These are phyloP conservation scores for Cremastinae sp. DNA, from an alignment of 2,888 invertebrate species.

Conservation along the genomic window DNA sequence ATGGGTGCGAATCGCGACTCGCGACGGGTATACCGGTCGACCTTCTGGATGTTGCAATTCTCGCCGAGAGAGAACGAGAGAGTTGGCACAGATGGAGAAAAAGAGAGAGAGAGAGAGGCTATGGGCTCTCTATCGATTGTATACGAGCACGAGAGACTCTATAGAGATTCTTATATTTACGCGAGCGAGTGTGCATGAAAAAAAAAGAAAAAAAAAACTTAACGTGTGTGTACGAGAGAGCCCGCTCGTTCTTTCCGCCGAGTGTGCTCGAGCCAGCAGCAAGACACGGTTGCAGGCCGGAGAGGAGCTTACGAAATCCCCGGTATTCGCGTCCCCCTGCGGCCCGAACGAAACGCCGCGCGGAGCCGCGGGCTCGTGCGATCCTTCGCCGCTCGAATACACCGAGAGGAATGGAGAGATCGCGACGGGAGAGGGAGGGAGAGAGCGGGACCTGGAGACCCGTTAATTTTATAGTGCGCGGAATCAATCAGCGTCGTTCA, in stretches of 20 bases:
- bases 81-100: conserved; percentile 77
- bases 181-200: conserved; percentile 1
- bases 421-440: neutral
- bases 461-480: conserved; percentile 70
- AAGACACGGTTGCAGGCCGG: conserved; percentile 53
- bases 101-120: conserved; percentile 76
- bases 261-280: conserved; percentile 51
- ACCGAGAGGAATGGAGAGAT: neutral
- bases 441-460: conserved; percentile 59
- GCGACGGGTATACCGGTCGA: conserved; percentile 76
- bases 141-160: conserved; percentile 25
- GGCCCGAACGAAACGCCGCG: conserved; percentile 38
- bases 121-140: conserved; percentile 64
- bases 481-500: conserved; percentile 68
- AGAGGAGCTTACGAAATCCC: conserved; percentile 70
- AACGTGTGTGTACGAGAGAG: conserved; percentile 21
- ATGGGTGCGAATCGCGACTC: conserved; percentile 50
- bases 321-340: conserved; percentile 54
- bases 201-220: conserved; percentile 29
- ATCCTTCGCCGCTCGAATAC: conserved; percentile 64
- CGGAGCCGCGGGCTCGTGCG: conserved; percentile 42
- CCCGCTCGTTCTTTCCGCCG: conserved; percentile 34
- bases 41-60: conserved; percentile 79
- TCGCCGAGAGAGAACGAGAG: conserved; percentile 69
- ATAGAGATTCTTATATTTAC: neutral